Evolutionary conservation across 2,797 vertebrate genomes (phyloP).

Genomic region (Coracias cyanogaster): DNA sequence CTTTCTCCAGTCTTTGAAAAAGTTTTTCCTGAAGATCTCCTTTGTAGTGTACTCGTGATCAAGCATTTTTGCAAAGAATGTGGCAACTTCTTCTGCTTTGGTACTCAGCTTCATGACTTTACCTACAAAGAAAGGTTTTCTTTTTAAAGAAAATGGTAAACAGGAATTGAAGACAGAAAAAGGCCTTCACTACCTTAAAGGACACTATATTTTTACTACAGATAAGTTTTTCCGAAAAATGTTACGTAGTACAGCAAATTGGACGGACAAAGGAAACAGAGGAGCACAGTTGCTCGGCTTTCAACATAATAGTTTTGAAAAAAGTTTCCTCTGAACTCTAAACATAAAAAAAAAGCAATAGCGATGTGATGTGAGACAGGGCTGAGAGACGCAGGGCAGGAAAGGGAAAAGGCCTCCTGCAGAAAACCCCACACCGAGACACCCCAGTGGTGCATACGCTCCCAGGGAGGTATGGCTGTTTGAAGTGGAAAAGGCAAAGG

Average conservation of each 20-base stretch:
- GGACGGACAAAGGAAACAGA: not conserved
- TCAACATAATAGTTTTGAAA: slow-evolving; percentile 18
- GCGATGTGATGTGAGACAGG: not conserved
- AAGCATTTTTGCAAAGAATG: slow-evolving; percentile 98
- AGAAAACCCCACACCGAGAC: slow-evolving; percentile 36
- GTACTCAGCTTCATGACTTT: slow-evolving; percentile 93
- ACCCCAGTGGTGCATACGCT: not conserved
- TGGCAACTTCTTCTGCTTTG: slow-evolving; percentile 95
- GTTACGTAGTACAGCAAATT: not conserved
- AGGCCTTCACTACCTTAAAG: not conserved
- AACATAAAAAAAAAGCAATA: not conserved
- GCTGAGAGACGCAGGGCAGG: not conserved
- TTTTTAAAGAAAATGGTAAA: slow-evolving; percentile 42
- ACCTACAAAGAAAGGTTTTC: slow-evolving; percentile 79
- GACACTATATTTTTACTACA: not conserved
- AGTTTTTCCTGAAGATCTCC: slow-evolving; percentile 98
- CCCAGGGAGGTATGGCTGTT: not conserved
- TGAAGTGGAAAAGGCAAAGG: not conserved
- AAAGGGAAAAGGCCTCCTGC: slow-evolving; percentile 55
- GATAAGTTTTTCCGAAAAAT: not conserved
- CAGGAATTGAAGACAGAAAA: slow-evolving; percentile 6
- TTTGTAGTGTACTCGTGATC: slow-evolving; percentile 98
- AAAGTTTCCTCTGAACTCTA: slow-evolving; percentile 32
- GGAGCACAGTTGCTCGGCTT: not conserved
- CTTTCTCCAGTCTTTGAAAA: slow-evolving; percentile 99